Base-by-base conservation (phyloP, 2,797 vertebrate species). In the Esox lucius region DNA sequence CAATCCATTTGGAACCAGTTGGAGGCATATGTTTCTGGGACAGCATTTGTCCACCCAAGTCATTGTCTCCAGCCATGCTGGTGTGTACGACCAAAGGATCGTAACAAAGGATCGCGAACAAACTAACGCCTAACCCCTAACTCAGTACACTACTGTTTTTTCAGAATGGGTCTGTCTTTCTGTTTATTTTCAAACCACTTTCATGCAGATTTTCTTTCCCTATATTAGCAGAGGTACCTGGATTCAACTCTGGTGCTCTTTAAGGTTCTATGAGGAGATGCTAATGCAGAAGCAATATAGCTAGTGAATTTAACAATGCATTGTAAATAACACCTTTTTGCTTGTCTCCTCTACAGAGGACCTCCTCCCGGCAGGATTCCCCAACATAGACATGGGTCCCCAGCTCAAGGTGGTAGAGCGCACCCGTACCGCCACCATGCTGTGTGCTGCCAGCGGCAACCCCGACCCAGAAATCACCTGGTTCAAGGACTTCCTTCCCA, bases 401-500 rank as follows among this genome's bases (percentile, higher is more conserved):
- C 97, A 99, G 87, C 92, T 99, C 85, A 99, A 99, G 81, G 98
- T 99, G 80, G 98, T 99, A 78, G 98, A 99, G 86, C 93, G 98
- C 0, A 98, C 98, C 0, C 94, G 97, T 7, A 99, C 98, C 0
- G 98, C 98, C 77, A 99, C 97, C 0, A 99, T 99, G 98, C 95
- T 99, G 1, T 99, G 98, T 0, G 97, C 98, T 0, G 98, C 97
- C 88, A 99, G 98, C 0, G 98, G 98, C 0, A 98, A 97, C 89
- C 98, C 98, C 0, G 98, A 99, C 91, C 98, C 98, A 0, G 98
- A 99, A 88, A 99, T 99, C 91, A 97, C 96, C 74, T 99, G 98
- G 98, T 99, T 97, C 85, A 99, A 99, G 88, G 98, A 99, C 85
- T 98, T 99, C 90, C 92, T 99, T 76, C 98, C 98, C 0, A 97